phyloP scores from a whole-genome alignment of 2,113 vertebrate species.

The Ammodytes dubius region DNA sequence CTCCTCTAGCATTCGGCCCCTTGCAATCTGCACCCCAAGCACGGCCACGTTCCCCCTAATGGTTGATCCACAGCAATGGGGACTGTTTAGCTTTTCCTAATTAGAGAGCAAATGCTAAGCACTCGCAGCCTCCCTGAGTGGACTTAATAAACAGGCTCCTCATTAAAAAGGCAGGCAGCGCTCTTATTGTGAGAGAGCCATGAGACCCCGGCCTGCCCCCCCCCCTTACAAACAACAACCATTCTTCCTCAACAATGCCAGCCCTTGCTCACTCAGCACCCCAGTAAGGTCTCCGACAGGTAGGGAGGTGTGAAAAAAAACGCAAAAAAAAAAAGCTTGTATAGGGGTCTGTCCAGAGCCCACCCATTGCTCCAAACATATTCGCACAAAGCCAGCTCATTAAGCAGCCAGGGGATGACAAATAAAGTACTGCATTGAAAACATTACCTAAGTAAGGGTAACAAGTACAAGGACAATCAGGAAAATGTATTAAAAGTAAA shows the following conservation, averaged over 20 bases:
- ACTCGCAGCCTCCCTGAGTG: slow-evolving; percentile 77
- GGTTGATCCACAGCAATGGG: slow-evolving; percentile 68
- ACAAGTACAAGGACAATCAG: no score
- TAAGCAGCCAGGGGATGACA: no score
- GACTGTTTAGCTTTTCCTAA: slow-evolving; percentile 82
- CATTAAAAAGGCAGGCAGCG: slow-evolving; percentile 78
- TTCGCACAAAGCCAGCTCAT: not conserved
- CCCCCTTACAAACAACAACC: not conserved
- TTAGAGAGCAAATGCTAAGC: slow-evolving; percentile 84
- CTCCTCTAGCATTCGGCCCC: slow-evolving; percentile 19
- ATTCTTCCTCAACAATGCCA: not conserved
- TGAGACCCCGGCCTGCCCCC: slow-evolving; percentile 1
- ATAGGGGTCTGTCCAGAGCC: not conserved
- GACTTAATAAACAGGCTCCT: slow-evolving; percentile 82
- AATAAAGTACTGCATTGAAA: no score
- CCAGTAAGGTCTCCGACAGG: not conserved
- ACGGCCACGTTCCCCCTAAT: slow-evolving; percentile 37
- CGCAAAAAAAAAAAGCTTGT: not conserved
- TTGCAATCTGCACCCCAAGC: slow-evolving; percentile 43
- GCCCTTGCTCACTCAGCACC: slow-evolving; percentile 13
- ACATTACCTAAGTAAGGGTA: no score
- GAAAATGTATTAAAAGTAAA: no score
- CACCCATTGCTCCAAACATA: not conserved
- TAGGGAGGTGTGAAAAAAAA: not conserved
- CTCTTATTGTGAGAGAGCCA: slow-evolving; percentile 61